Conservation (phyloP, 2,113 vertebrate genomes). For the Pleuronectes platessa region DNA sequence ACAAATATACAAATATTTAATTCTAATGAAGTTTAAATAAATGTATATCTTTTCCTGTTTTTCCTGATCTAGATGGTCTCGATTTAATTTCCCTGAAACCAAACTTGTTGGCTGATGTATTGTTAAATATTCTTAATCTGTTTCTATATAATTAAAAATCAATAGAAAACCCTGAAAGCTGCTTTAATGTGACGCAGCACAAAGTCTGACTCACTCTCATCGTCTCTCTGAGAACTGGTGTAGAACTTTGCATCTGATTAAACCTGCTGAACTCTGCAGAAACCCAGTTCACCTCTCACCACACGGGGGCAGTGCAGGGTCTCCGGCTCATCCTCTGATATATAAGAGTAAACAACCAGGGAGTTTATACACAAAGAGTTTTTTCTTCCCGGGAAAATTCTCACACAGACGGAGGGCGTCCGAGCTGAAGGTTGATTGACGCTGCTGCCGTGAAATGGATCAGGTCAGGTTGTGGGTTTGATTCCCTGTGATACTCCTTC, state of each 20-base stretch:
- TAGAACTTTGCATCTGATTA: neutral
- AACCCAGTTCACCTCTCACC: slow-evolving; percentile 1
- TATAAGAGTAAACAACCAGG: neutral
- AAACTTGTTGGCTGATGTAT: no score
- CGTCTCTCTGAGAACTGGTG: neutral
- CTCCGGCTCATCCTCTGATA: slow-evolving; percentile 2
- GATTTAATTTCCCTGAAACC: no score
- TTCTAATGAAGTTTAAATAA: no score
- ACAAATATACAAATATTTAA: no score
- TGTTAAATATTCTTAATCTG: no score
- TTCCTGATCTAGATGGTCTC: no score
- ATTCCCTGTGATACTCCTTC: slow-evolving; percentile 51
- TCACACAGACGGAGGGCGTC: neutral
- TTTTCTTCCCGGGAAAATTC: neutral
- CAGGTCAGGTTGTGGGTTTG: slow-evolving; percentile 3
- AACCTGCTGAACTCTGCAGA: neutral
- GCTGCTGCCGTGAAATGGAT: slow-evolving; percentile 34
- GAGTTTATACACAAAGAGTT: neutral
- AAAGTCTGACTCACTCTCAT: no score
- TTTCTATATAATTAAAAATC: no score
- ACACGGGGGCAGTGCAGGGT: slow-evolving; percentile 61
- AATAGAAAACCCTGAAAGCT: no score
- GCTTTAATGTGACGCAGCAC: no score
- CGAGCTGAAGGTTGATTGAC: slow-evolving; percentile 7
- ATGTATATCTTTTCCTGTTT: no score